These are phyloP conservation scores for Anguilla anguilla DNA, from an alignment of 2,797 vertebrate species.

Conservation along the genomic window DNA sequence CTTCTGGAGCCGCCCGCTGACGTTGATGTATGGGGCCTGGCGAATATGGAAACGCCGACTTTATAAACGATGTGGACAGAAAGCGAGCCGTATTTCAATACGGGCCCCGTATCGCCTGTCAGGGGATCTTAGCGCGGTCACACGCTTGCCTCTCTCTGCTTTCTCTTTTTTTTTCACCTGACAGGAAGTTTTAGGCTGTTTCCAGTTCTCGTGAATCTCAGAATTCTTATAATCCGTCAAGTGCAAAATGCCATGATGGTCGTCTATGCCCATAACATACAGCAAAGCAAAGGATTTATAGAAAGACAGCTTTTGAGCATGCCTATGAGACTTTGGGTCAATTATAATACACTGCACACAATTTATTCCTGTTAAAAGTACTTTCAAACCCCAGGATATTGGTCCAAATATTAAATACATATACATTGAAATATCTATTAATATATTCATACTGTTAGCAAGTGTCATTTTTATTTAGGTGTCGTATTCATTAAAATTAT, in stretches of 20 bases:
- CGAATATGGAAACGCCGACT: constrained; percentile 42
- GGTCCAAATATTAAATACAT: not conserved
- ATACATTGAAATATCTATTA: not conserved
- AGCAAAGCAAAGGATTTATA: not conserved
- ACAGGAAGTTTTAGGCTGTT: not conserved
- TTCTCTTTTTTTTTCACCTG: not conserved
- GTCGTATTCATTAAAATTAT: no score
- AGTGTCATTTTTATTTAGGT: no score
- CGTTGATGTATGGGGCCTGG: constrained; percentile 45
- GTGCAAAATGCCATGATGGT: not conserved
- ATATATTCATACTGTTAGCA: not conserved
- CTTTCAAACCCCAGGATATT: not conserved
- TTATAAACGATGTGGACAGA: constrained; percentile 41
- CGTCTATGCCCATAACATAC: not conserved
- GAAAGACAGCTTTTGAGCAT: no score
- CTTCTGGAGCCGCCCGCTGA: constrained; percentile 37
- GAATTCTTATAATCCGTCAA: not conserved
- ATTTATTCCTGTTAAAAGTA: not conserved
- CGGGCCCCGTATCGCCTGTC: not conserved
- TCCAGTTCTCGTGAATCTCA: not conserved
- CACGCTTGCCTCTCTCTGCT: not conserved
- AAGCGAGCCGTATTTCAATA: constrained; percentile 48
- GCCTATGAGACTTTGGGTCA: not conserved
- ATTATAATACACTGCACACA: not conserved
- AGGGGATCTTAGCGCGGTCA: not conserved